Evolutionary conservation across 2,888 invertebrate species (phyloP), one percentile per base, ranked within the genome.

Genomic region (Coleophora deauratella): DNA sequence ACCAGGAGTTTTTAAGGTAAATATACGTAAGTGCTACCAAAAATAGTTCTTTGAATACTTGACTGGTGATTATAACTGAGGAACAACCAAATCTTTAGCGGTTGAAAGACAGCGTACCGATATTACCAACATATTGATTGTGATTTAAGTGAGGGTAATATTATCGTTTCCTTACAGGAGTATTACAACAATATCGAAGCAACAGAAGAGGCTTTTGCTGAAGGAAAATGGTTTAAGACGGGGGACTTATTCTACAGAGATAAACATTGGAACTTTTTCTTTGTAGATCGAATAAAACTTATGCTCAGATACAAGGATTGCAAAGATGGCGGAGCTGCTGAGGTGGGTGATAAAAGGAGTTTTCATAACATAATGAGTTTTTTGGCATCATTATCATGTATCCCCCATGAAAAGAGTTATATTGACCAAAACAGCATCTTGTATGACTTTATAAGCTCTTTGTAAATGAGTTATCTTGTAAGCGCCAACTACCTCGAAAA

Each of bases 161-260:
- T 21, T 6, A 33, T 14, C 3, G 9, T 27, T n/a, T 33, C 9
- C 13, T 49, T 51, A 10, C 55, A 76, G 69, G 84, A 73, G 30
- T 88, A 87, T 49, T 80, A 80, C 51, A 81, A 77, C 8, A 72
- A 76, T 33, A 63, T 66, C 0, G 57, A 62, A 42, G 78, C 76
- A 9, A 85, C 86, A 1, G 71, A 70, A 10, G 72, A 72, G 2
- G 61, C 71, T 0, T 82, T 79, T 40, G 74, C 84, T n/a, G 63
- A 66, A 30, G 77, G 73, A 35, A 78, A 86, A 12, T 88, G 85
- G 82, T 65, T 86, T 32, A 81, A 74, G 52, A 86, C 88, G 0
- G 88, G 88, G 0, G 88, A 88, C 55, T 59, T 80, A 3, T 74
- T 79, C 35, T 87, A 84, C 44, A 78, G 76, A 43, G 87, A 88